Evolutionary conservation across 2,797 vertebrate genomes (phyloP).

Genomic region (Sebastes cheni): DNA sequence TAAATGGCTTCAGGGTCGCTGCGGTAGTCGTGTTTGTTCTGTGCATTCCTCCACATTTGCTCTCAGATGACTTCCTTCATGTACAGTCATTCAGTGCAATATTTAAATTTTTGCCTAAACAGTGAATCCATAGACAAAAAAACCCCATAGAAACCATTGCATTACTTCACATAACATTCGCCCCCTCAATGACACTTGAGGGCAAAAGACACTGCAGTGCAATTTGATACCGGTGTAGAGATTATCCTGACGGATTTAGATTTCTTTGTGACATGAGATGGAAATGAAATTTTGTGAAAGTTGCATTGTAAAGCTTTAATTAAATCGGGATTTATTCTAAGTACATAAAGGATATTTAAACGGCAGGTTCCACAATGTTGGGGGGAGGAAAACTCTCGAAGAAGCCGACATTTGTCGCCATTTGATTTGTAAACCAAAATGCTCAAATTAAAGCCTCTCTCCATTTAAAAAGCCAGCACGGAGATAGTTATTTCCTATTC

Average conservation of each 20-base stretch:
- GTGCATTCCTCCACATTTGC: background rate
- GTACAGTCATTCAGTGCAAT: background rate
- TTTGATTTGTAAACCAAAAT: constrained; percentile 7
- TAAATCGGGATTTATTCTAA: constrained; percentile 76
- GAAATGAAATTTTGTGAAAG: constrained; percentile 76
- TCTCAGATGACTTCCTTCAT: background rate
- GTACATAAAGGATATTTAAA: constrained; percentile 69
- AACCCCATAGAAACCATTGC: background rate
- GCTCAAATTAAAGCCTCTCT: background rate
- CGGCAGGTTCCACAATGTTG: constrained; percentile 39
- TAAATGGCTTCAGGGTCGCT: background rate
- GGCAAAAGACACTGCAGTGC: constrained; percentile 65
- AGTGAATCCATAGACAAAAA: background rate
- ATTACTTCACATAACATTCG: constrained; percentile 20
- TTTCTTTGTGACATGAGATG: constrained; percentile 79
- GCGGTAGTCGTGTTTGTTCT: background rate
- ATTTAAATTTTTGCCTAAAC: background rate
- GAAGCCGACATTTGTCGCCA: background rate
- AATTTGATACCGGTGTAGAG: constrained; percentile 70
- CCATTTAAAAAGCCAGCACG: background rate
- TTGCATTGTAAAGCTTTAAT: constrained; percentile 70
- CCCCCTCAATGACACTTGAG: constrained; percentile 68
- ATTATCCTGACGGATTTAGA: constrained; percentile 81
- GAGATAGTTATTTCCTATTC: background rate
- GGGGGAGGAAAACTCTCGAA: background rate